These are phyloP conservation scores for Lathronympha strigana DNA, from an alignment of 2,888 invertebrate species.

Conservation along the genomic window DNA sequence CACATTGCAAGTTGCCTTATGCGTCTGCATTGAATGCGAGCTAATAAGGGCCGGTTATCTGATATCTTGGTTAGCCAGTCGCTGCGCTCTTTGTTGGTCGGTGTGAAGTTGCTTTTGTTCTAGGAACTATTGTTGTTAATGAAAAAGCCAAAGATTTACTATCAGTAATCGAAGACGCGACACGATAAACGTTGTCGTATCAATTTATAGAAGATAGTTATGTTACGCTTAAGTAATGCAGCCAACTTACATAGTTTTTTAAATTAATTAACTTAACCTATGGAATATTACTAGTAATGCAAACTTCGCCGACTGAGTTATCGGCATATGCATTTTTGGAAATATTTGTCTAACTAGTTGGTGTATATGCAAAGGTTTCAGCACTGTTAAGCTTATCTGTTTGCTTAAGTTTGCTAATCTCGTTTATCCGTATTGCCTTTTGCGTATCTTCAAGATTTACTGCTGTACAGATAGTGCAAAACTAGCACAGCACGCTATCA, in stretches of 20 bases:
- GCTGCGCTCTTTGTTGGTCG: constrained; percentile 47
- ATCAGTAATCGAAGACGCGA: background rate
- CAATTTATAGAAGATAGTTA: background rate
- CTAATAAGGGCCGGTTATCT: constrained; percentile 45
- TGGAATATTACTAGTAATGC: background rate
- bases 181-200: background rate
- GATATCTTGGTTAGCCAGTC: constrained; percentile 48
- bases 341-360: background rate
- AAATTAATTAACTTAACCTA: too few relatives aligned
- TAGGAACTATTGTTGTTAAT: constrained; percentile 21
- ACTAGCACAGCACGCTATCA: constrained; percentile 1
- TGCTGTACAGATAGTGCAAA: constrained; percentile 4
- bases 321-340: background rate
- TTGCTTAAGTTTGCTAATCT: background rate
- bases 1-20: constrained; percentile 39
- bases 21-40: constrained; percentile 32
- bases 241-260: background rate
- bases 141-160: constrained; percentile 18
- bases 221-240: background rate
- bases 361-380: background rate
- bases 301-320: background rate
- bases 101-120: constrained; percentile 45
- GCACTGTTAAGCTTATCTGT: background rate
- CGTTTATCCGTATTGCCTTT: constrained; percentile 14
- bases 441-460: constrained; percentile 21